A percentile compares a stretch with the other conserved stretches of the same genome.
phyloP scores from a whole-genome alignment of 2,113 vertebrate genomes.

The Peucedramus taeniatus region DNA sequence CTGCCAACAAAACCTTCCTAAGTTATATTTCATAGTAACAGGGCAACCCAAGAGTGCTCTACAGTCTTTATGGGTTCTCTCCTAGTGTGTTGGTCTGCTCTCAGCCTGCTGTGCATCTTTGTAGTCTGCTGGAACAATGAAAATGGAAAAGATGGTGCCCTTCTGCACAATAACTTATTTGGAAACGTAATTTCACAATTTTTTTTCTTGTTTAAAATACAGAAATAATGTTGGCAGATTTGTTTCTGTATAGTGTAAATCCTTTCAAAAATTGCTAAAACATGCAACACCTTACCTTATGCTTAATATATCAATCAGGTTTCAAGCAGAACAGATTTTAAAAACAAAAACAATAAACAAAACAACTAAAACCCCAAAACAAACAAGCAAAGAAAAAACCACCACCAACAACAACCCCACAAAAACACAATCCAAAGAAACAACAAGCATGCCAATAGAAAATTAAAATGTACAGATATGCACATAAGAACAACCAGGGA shows the following conservation, averaged over 20 bases:
- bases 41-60: background rate
- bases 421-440: background rate
- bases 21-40: background rate
- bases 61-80: background rate
- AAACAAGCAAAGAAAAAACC: background rate
- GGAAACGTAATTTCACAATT: background rate
- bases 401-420: no score
- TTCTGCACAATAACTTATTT: background rate
- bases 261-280: background rate
- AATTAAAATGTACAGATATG: background rate
- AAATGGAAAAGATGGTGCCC: rapidly evolving
- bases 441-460: background rate
- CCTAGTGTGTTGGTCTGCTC: background rate
- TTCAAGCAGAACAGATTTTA: background rate
- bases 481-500: background rate
- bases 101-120: background rate
- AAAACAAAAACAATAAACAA: background rate
- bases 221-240: background rate
- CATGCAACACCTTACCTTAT: background rate
- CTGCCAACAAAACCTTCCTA: background rate
- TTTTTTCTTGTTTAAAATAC: background rate
- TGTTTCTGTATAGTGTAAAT: background rate
- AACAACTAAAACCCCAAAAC: background rate
- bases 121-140: background rate
- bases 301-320: background rate